phyloP scores from a whole-genome alignment of 2,888 invertebrate genomes.

The Carcina quercana region DNA sequence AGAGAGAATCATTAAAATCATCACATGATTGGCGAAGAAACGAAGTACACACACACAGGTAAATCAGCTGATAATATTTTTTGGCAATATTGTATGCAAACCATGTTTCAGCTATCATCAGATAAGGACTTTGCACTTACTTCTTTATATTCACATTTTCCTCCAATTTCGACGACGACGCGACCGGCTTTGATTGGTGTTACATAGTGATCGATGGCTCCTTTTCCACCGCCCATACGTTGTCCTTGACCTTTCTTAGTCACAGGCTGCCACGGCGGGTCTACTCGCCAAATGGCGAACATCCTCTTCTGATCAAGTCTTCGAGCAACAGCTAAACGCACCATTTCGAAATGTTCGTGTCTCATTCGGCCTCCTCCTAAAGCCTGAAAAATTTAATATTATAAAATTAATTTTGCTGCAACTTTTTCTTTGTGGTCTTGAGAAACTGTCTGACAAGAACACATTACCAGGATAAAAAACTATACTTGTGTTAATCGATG shows the following conservation, averaged over 20 bases:
- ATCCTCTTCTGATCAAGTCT: slow-evolving; percentile 85
- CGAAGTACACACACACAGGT: too few relatives aligned
- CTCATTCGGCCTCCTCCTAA: slow-evolving; percentile 87
- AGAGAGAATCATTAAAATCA: too few relatives aligned
- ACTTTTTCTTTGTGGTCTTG: too few relatives aligned
- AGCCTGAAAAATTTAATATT: slow-evolving; percentile 76
- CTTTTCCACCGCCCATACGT: slow-evolving; percentile 98
- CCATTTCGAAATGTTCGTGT: slow-evolving; percentile 91
- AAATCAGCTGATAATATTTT: too few relatives aligned
- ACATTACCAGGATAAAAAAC: too few relatives aligned
- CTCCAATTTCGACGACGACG: slow-evolving; percentile 95
- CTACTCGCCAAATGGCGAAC: slow-evolving; percentile 97
- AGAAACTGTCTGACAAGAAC: too few relatives aligned
- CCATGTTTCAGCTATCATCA: too few relatives aligned
- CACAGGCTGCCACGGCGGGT: slow-evolving; percentile 96
- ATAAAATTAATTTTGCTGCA: too few relatives aligned
- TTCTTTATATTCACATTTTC: slow-evolving; percentile 89
- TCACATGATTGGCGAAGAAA: too few relatives aligned
- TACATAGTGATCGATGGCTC: slow-evolving; percentile 94
- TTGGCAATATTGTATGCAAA: too few relatives aligned
- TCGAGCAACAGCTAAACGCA: slow-evolving; percentile 84
- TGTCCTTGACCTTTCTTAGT: slow-evolving; percentile 93
- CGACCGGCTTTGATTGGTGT: slow-evolving; percentile 94
- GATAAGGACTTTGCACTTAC: too few relatives aligned
- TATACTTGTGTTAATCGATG: too few relatives aligned